Conservation (phyloP, 2,113 vertebrate genomes). For the Panthera leo region DNA sequence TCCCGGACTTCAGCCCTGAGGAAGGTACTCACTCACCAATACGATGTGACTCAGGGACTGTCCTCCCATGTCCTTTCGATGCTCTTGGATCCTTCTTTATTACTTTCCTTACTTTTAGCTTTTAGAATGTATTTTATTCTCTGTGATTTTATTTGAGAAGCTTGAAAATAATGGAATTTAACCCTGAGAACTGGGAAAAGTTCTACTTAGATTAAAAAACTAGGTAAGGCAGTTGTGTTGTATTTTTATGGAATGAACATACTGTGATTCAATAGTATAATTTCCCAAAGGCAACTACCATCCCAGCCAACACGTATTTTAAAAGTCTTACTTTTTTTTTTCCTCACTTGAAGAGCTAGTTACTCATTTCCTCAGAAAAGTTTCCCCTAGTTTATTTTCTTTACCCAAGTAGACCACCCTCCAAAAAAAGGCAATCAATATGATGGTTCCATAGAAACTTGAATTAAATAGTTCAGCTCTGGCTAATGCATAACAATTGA, state of each 20-base stretch:
- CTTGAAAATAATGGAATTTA: slow-evolving; percentile 14
- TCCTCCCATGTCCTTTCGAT: not conserved
- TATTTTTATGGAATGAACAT: not conserved
- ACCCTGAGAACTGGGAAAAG: not conserved
- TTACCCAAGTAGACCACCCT: not conserved
- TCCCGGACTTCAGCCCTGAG: not conserved
- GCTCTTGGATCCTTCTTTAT: not conserved
- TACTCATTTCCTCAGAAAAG: slow-evolving; percentile 21
- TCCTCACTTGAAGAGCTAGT: not conserved
- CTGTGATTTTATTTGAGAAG: slow-evolving; percentile 13
- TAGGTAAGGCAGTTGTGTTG: not conserved
- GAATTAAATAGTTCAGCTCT: not conserved
- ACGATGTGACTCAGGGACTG: not conserved
- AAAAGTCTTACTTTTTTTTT: not conserved
- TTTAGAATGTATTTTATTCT: not conserved
- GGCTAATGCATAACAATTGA: not conserved
- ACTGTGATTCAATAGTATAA: not conserved
- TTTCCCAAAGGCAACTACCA: not conserved
- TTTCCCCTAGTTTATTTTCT: not conserved
- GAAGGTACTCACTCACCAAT: not conserved
- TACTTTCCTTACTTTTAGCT: not conserved
- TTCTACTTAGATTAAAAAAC: not conserved
- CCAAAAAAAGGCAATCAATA: not conserved
- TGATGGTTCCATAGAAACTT: not conserved
- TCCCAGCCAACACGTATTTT: not conserved